Conservation (phyloP, 2,888 invertebrate species). For the Pandemis heparana region DNA sequence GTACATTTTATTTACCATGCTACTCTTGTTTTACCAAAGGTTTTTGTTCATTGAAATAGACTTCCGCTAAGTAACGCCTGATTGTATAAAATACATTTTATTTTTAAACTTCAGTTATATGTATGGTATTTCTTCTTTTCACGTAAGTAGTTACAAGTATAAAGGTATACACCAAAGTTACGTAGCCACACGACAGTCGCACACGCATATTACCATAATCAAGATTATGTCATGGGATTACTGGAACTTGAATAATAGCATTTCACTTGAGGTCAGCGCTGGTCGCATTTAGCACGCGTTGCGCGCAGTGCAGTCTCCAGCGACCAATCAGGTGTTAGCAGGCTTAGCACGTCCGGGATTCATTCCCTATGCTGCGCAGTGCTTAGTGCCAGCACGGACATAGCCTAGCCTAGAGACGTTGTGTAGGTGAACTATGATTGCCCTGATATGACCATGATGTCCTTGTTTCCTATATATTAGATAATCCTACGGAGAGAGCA, state of each 20-base stretch:
- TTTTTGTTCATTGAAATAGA: no score
- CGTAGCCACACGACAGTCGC: not conserved
- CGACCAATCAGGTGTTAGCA: conserved; percentile 54
- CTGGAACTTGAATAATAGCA: conserved; percentile 76
- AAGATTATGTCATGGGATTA: conserved; percentile 83
- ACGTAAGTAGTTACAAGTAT: not conserved
- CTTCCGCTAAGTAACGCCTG: no score
- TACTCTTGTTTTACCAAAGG: no score
- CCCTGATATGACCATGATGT: conserved; percentile 43
- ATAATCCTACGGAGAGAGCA: conserved; percentile 21
- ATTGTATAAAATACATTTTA: no score
- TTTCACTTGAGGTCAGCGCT: conserved; percentile 68
- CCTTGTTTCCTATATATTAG: conserved; percentile 42
- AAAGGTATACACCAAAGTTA: not conserved
- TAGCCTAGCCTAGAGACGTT: conserved; percentile 68
- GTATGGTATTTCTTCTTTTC: no score
- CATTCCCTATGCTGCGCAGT: conserved; percentile 75
- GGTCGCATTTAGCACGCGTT: conserved; percentile 54
- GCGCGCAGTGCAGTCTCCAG: conserved; percentile 48
- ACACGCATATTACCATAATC: conserved; percentile 54
- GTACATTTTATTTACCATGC: no score
- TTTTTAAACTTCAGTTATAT: no score
- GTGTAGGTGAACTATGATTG: conserved; percentile 75
- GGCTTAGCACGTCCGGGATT: conserved; percentile 63
- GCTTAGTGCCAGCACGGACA: conserved; percentile 62